Percentiles rank a stretch among this genome's conserved stretches.
Conservation (phyloP, 2,888 invertebrate genomes). For the Idaea biselata region DNA sequence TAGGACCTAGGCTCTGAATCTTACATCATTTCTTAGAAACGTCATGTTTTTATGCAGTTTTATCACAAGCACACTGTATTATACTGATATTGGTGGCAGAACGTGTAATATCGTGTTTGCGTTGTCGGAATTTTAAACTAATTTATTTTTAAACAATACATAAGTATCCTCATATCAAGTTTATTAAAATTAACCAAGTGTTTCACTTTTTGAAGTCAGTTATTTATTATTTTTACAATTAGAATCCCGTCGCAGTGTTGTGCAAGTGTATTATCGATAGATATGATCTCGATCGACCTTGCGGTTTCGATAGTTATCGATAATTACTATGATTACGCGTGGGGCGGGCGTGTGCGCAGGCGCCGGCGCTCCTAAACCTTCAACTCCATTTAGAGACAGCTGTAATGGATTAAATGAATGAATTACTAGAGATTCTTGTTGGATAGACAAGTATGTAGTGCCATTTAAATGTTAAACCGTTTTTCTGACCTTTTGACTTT, state of each 20-base stretch:
- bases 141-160: background rate
- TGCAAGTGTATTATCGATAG: constrained; percentile 27
- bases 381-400: background rate
- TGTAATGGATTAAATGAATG: background rate
- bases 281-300: constrained; percentile 24
- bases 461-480: background rate
- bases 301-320: constrained; percentile 27
- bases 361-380: constrained; percentile 2
- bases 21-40: background rate
- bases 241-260: constrained; percentile 22
- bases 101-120: background rate
- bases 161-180: background rate
- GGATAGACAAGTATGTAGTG: background rate
- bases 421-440: background rate
- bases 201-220: too few relatives aligned
- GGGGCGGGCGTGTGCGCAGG: constrained; percentile 2
- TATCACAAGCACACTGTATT: background rate
- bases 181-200: background rate
- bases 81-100: background rate
- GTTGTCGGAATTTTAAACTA: background rate
- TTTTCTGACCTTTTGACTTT: background rate
- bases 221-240: background rate
- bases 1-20: background rate
- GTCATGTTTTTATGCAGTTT: background rate
- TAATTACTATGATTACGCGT: constrained; percentile 9